A percentile compares a stretch with the other conserved stretches of the same genome.
Conservation (phyloP, 2,113 vertebrate genomes). For the Verasper variegatus region DNA sequence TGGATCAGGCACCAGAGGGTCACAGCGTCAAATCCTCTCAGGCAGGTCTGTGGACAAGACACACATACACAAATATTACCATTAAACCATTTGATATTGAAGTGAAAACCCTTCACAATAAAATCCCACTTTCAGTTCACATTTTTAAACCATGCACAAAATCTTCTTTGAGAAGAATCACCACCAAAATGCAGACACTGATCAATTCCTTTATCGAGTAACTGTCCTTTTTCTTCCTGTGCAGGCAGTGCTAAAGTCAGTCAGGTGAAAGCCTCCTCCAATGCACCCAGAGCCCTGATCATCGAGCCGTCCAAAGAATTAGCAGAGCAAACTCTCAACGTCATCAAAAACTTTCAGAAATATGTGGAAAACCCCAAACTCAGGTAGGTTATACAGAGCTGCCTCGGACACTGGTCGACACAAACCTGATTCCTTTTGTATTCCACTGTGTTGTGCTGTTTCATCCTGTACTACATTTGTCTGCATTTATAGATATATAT, state of each 20-base stretch:
- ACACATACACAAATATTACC: neutral
- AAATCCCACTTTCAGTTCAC: neutral
- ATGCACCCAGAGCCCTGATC: constrained; percentile 93
- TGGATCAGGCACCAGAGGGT: constrained; percentile 88
- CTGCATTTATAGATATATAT: neutral
- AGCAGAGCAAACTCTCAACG: constrained; percentile 96
- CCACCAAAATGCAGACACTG: neutral
- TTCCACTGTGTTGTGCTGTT: neutral
- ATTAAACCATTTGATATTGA: neutral
- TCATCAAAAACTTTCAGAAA: constrained; percentile 94
- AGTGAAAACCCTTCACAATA: no score
- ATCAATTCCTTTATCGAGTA: neutral
- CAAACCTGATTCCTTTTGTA: neutral
- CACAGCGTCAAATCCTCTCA: constrained; percentile 90
- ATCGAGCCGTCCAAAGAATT: constrained; percentile 95
- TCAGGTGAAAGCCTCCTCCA: constrained; percentile 88
- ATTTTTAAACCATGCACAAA: no score
- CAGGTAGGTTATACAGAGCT: constrained; percentile 79
- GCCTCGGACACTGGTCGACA: rapidly evolving
- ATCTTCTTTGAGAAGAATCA: neutral
- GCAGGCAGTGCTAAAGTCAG: constrained; percentile 90
- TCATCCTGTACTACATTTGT: neutral
- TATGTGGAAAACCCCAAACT: constrained; percentile 93
- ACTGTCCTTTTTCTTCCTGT: constrained; percentile 17
- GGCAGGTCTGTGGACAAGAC: constrained; percentile 80